Evolutionary conservation across 2,797 vertebrate genomes (phyloP).

Genomic region (Cossypha polioptera): DNA sequence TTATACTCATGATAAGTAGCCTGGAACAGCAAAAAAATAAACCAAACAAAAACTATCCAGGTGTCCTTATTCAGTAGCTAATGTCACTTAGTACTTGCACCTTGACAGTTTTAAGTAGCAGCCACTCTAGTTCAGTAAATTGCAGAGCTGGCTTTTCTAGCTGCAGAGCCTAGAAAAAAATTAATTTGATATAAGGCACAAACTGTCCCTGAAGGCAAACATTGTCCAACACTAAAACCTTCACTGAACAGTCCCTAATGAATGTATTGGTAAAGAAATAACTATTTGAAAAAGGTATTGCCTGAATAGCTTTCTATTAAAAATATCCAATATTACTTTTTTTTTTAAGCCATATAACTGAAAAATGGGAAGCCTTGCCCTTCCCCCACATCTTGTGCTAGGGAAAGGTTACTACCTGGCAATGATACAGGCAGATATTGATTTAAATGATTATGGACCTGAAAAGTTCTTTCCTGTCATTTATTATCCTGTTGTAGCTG

Average conservation of each 20-base stretch:
- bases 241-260: conserved; percentile 26
- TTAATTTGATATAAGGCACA: conserved; percentile 36
- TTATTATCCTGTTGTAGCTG: conserved; percentile 66
- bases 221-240: conserved; percentile 22
- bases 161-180: conserved; percentile 29
- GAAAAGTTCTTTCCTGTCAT: conserved; percentile 70
- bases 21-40: neutral
- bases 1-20: neutral
- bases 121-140: conserved; percentile 25
- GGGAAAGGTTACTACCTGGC: conserved; percentile 61
- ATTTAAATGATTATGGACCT: conserved; percentile 69
- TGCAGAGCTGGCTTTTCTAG: neutral
- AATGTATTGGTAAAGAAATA: conserved; percentile 54
- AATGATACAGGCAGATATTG: conserved; percentile 59
- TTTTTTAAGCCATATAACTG: conserved; percentile 30
- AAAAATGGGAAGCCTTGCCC: conserved; percentile 49
- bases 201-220: conserved; percentile 50
- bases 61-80: conserved; percentile 16
- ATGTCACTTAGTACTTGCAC: conserved; percentile 10
- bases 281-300: conserved; percentile 29
- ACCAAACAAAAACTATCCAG: neutral
- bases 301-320: conserved; percentile 51
- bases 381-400: conserved; percentile 12
- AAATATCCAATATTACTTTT: conserved; percentile 25
- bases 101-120: conserved; percentile 43